Evolutionary conservation across 2,888 invertebrate species (phyloP).

Genomic region (Stenoptilia bipunctidactyla): DNA sequence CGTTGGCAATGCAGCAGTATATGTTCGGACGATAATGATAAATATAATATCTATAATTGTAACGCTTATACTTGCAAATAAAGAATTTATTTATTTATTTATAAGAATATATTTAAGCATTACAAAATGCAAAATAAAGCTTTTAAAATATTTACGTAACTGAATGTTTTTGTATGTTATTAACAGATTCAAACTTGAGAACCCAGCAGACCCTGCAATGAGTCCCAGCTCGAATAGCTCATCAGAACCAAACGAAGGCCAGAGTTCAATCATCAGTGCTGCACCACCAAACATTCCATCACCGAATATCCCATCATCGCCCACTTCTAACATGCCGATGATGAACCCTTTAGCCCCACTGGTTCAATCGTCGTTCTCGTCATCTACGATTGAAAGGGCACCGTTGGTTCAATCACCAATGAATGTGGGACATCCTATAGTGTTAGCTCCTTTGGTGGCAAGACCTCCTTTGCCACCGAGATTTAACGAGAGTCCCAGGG

Average conservation of each 20-base stretch:
- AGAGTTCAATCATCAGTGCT: slow-evolving; percentile 55
- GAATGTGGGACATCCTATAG: slow-evolving; percentile 22
- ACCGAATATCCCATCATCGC: slow-evolving; percentile 23
- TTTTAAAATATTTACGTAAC: neutral
- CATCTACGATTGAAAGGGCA: neutral
- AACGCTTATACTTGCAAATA: too few relatives aligned
- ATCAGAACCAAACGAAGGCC: slow-evolving; percentile 57
- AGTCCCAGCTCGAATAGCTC: slow-evolving; percentile 65
- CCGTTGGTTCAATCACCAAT: slow-evolving; percentile 9
- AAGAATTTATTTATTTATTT: too few relatives aligned
- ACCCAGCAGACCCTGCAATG: slow-evolving; percentile 47
- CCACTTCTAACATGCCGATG: slow-evolving; percentile 18
- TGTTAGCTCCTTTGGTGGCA: slow-evolving; percentile 36
- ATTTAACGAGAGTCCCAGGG: slow-evolving; percentile 40
- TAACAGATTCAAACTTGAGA: slow-evolving; percentile 52
- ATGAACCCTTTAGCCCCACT: slow-evolving; percentile 17
- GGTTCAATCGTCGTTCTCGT: slow-evolving; percentile 3
- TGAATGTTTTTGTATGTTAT: too few relatives aligned
- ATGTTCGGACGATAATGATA: too few relatives aligned
- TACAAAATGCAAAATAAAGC: too few relatives aligned
- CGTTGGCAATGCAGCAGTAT: too few relatives aligned
- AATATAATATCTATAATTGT: neutral
- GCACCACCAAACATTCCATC: slow-evolving; percentile 24
- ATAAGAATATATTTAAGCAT: too few relatives aligned
- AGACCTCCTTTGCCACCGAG: slow-evolving; percentile 51